Conservation (phyloP, 2,797 vertebrate species). For the Arctocebus calabarensis region DNA sequence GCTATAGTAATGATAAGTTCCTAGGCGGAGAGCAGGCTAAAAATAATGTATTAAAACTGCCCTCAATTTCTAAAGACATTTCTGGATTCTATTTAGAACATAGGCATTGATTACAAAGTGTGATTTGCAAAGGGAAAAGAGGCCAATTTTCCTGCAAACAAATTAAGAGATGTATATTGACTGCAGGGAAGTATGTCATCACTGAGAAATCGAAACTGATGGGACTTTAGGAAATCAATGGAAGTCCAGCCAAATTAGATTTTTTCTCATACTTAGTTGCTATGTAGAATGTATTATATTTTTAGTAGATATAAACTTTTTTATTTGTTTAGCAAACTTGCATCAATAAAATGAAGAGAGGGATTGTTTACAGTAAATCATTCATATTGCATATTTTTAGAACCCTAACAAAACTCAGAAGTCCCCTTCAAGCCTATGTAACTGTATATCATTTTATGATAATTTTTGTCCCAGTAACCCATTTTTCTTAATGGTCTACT, state of each 20-base stretch:
- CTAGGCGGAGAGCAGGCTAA: slow-evolving; percentile 44
- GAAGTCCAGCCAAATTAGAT: slow-evolving; percentile 51
- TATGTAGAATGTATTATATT: not conserved
- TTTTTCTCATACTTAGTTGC: not conserved
- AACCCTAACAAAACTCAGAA: not conserved
- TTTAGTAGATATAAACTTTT: slow-evolving; percentile 35
- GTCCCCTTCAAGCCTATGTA: not conserved
- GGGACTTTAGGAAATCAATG: slow-evolving; percentile 76
- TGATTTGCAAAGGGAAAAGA: slow-evolving; percentile 75
- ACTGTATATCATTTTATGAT: not conserved
- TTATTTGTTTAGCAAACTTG: slow-evolving; percentile 3
- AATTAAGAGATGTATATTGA: slow-evolving; percentile 80
- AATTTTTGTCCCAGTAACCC: not conserved
- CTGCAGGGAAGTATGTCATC: slow-evolving; percentile 71
- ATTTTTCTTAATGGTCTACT: slow-evolving; percentile 8
- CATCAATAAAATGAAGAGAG: slow-evolving; percentile 35
- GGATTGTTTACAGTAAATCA: not conserved
- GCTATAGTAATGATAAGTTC: slow-evolving; percentile 55
- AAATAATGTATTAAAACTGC: slow-evolving; percentile 72
- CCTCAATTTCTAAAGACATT: slow-evolving; percentile 70
- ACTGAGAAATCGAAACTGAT: slow-evolving; percentile 72
- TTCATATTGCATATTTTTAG: not conserved
- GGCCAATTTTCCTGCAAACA: slow-evolving; percentile 72
- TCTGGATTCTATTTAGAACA: slow-evolving; percentile 74
- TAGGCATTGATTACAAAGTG: slow-evolving; percentile 71